These are phyloP conservation scores for Aurelia sp. DNA, from an alignment of 30 jellyfish, hydroid and myxozoan genomes.

Conservation along the genomic window DNA sequence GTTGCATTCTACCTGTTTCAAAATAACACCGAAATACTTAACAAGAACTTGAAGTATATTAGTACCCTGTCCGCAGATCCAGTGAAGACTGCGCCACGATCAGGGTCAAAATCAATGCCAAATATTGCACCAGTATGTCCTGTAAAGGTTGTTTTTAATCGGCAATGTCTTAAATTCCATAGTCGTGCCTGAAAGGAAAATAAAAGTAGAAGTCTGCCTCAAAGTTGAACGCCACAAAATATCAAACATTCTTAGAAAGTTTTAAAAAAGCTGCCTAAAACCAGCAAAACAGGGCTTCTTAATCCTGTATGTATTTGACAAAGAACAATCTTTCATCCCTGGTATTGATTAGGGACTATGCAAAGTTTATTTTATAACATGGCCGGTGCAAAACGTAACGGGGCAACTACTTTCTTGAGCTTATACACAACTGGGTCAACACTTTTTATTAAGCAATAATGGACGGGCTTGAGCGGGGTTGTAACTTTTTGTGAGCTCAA, in stretches of 20 bases:
- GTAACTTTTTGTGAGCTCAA: too few species aligned
- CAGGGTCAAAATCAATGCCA: conserved; percentile 61
- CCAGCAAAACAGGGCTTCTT: too few species aligned
- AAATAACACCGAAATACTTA: background rate
- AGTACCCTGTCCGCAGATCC: conserved; percentile 67
- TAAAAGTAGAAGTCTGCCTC: background rate
- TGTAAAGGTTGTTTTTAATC: conserved; percentile 25
- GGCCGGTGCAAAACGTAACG: too few species aligned
- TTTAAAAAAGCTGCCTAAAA: background rate
- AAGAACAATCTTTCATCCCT: too few species aligned
- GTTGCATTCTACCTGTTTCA: background rate
- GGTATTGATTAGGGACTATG: too few species aligned
- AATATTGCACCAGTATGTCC: conserved; percentile 58
- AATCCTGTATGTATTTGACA: too few species aligned
- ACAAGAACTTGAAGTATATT: background rate
- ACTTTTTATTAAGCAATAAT: too few species aligned
- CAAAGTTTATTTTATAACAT: too few species aligned
- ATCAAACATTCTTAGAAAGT: background rate
- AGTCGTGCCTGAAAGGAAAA: conserved; percentile 43
- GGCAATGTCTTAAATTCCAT: conserved; percentile 59
- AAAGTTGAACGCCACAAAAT: background rate
- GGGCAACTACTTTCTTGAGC: too few species aligned
- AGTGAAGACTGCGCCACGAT: conserved; percentile 40
- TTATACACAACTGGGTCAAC: too few species aligned
- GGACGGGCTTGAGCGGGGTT: too few species aligned